Base-by-base conservation (phyloP, 2,113 vertebrate genomes). In the Hymenochirus boettgeri region DNA sequence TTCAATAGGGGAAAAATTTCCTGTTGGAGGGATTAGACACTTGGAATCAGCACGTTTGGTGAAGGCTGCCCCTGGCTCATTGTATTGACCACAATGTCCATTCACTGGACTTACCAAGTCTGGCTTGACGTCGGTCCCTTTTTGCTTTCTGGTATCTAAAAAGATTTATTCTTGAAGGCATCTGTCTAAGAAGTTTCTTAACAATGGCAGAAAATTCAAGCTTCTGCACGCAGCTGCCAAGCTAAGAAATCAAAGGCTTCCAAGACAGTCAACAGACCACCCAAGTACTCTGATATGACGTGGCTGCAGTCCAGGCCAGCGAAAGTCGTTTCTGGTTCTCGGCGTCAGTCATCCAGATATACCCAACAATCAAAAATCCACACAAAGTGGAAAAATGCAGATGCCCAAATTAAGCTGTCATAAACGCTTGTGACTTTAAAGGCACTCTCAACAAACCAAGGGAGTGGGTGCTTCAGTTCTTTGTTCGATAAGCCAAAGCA, bases 211-310 rank as follows among this genome's bases (percentile, higher is more conserved):
- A 93, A 46, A 92, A 91, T 63, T 86, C 84, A n/a, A 2, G 54
- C 84, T 10, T 79, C 90, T 2, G 21, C 90, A 5, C 83, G n/a
- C 90, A 0, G 82, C 86, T 1, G n/a, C 82, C 65, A 95, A 94
- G 79, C 91, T 74, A 95, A 92, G 72, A 85, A 85, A 79, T 62
- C 90, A 45, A 81, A 86, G 56, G 76, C 80, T 0, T 74, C 76
- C 1, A 92, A 92, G 77, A 92, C n/a, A 91, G 61, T 66, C 87
- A 0, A 77, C 80, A 0, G 88, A 92, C 56, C 95, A 96, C 65
- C 96, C 95, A 91, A 91, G 31, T 99, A 99, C 77, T 93, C 92
- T 0, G 93, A 94, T 37, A 99, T 99, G 96, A 96, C 23, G 65
- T 79, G 61, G 90, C 91, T 0, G 96, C 96, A 50, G 91, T 98